Percentiles rank a stretch among this genome's conserved stretches.
Evolutionary conservation across 2,888 invertebrate species (phyloP).

Genomic region (Amblyjoppa fuscipennis): DNA sequence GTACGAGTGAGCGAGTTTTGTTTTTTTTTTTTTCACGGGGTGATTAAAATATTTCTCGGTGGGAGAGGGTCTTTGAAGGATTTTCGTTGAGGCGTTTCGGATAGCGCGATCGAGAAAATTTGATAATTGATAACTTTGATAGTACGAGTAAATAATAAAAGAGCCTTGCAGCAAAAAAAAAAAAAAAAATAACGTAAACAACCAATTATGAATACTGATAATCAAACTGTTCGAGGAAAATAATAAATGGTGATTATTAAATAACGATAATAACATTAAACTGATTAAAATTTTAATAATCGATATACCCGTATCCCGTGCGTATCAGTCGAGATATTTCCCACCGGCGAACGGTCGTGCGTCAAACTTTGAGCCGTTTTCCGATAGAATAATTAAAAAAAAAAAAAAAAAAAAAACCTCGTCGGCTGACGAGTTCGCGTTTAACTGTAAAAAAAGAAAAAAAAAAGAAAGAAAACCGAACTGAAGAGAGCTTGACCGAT

Average conservation of each 20-base stretch:
- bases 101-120: background rate
- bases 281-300: slow-evolving; percentile 43
- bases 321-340: slow-evolving; percentile 56
- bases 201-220: slow-evolving; percentile 67
- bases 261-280: slow-evolving; percentile 39
- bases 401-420: background rate
- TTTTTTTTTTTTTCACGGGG: slow-evolving; percentile 7
- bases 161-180: slow-evolving; percentile 75
- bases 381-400: background rate
- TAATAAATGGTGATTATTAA: slow-evolving; percentile 55
- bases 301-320: slow-evolving; percentile 45
- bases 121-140: slow-evolving; percentile 6
- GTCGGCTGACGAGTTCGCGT: slow-evolving; percentile 6
- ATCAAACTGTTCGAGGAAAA: slow-evolving; percentile 65
- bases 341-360: slow-evolving; percentile 31
- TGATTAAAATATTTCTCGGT: slow-evolving; percentile 1
- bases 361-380: background rate
- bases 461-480: background rate
- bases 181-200: slow-evolving; percentile 47
- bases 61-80: background rate
- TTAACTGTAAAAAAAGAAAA: background rate
- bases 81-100: slow-evolving; percentile 2
- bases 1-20: background rate
- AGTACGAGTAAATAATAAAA: slow-evolving; percentile 32
- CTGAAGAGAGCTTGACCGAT: slow-evolving; percentile 22